Conservation (phyloP, 2,113 vertebrate genomes). For the Muntiacus muntjak region DNA sequence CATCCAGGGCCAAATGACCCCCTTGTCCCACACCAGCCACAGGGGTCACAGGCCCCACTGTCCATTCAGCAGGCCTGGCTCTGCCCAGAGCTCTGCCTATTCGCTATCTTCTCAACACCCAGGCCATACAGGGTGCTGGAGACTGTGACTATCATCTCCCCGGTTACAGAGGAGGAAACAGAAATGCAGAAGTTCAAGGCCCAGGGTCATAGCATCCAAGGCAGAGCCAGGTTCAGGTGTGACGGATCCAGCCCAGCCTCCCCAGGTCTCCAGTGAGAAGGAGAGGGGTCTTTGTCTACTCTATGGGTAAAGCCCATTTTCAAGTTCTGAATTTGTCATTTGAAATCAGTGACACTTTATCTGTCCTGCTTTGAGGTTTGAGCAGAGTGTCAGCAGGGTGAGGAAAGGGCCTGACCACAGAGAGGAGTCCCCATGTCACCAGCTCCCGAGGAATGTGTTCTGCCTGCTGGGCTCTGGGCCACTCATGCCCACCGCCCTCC, state of each 20-base stretch:
- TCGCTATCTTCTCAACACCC: fast-evolving
- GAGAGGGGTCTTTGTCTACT: not conserved
- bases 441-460: slow-evolving; percentile 80
- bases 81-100: fast-evolving
- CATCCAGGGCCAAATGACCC: fast-evolving
- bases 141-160: not conserved
- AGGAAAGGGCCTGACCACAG: slow-evolving; percentile 78
- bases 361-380: slow-evolving; percentile 76
- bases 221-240: not conserved
- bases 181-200: not conserved
- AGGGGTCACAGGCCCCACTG: fast-evolving
- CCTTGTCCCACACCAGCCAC: fast-evolving
- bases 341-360: slow-evolving; percentile 76
- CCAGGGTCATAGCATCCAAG: fast-evolving
- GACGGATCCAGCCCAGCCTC: fast-evolving
- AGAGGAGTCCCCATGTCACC: slow-evolving; percentile 47
- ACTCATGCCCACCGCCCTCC: not conserved
- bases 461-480: slow-evolving; percentile 21
- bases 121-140: fast-evolving
- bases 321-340: slow-evolving; percentile 56
- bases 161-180: not conserved
- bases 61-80: not conserved
- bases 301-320: fast-evolving
- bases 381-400: slow-evolving; percentile 77
- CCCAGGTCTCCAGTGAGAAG: not conserved